Conservation (phyloP, 2,113 vertebrate genomes). For the Rhea pennata region DNA sequence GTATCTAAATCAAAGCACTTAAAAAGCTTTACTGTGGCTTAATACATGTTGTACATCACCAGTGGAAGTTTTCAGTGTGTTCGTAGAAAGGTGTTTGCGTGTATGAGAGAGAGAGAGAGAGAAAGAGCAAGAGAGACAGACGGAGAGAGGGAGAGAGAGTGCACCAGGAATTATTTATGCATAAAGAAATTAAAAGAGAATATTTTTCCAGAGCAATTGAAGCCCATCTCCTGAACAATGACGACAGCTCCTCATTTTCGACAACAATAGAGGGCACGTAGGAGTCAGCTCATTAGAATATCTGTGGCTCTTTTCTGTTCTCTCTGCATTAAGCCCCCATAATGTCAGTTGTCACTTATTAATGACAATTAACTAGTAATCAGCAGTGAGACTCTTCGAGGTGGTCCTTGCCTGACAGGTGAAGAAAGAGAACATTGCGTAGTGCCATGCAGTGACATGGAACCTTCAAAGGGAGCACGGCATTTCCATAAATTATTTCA, state of each 20-base stretch:
- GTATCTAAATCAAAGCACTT: neutral
- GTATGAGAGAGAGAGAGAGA: neutral
- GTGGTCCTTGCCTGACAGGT: conserved; percentile 86
- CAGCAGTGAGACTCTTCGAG: conserved; percentile 85
- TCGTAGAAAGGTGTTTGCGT: conserved; percentile 32
- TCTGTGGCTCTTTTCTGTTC: conserved; percentile 86
- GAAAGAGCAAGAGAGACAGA: conserved; percentile 58
- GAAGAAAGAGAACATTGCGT: conserved; percentile 83
- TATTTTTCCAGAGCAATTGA: conserved; percentile 83
- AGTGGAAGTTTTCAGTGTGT: conserved; percentile 40
- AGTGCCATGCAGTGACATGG: conserved; percentile 83
- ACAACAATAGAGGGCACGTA: conserved; percentile 88
- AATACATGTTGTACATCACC: neutral
- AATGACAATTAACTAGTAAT: conserved; percentile 91
- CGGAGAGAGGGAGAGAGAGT: conserved; percentile 56
- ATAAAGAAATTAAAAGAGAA: conserved; percentile 84
- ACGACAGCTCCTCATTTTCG: conserved; percentile 86
- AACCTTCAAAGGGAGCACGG: conserved; percentile 82
- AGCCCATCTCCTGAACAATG: conserved; percentile 85
- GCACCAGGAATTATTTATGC: conserved; percentile 82
- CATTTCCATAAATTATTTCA: conserved; percentile 87
- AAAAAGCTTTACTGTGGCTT: neutral
- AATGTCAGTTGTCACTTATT: conserved; percentile 92
- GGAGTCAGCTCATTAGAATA: conserved; percentile 90
- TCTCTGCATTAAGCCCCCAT: conserved; percentile 86